These are phyloP conservation scores for Hylaea fasciaria DNA, from an alignment of 2,888 invertebrate genomes.

Conservation along the genomic window DNA sequence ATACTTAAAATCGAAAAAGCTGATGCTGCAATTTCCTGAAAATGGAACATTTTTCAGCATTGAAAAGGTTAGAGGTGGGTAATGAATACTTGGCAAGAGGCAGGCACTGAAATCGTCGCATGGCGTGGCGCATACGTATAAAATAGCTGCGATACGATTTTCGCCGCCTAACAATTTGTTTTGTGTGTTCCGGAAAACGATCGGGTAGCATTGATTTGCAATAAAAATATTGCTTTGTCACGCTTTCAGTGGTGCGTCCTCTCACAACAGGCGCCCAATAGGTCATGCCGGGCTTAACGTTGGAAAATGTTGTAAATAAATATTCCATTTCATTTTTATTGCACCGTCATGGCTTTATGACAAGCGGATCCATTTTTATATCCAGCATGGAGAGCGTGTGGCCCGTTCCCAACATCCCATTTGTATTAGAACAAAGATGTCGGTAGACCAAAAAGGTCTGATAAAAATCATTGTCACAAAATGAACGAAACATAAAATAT, in stretches of 20 bases:
- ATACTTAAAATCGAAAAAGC: conserved; percentile 7
- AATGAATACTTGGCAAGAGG: conserved; percentile 48
- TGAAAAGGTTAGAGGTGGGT: conserved; percentile 37
- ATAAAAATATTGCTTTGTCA: conserved; percentile 75
- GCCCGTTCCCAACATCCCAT: conserved; percentile 20
- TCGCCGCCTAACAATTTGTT: conserved; percentile 65
- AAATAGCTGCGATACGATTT: conserved; percentile 57
- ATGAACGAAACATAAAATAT: conserved; percentile 10
- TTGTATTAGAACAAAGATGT: background rate
- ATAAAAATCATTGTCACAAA: conserved; percentile 4
- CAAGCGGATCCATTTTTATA: conserved; percentile 34
- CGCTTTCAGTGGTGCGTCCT: conserved; percentile 64
- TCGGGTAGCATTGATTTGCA: conserved; percentile 72
- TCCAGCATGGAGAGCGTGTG: conserved; percentile 14
- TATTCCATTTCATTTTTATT: conserved; percentile 47
- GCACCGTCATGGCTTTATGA: conserved; percentile 30
- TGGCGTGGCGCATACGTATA: conserved; percentile 49
- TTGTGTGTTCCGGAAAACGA: conserved; percentile 66
- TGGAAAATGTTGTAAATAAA: conserved; percentile 49
- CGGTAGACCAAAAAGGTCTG: too few relatives aligned
- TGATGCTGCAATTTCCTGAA: conserved; percentile 18
- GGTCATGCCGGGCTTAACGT: conserved; percentile 46
- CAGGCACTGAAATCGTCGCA: conserved; percentile 45
- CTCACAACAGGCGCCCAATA: conserved; percentile 54
- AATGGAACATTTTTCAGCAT: conserved; percentile 31